Base-by-base conservation (phyloP, 2,888 invertebrate species). In the Calliphora vomitoria region DNA sequence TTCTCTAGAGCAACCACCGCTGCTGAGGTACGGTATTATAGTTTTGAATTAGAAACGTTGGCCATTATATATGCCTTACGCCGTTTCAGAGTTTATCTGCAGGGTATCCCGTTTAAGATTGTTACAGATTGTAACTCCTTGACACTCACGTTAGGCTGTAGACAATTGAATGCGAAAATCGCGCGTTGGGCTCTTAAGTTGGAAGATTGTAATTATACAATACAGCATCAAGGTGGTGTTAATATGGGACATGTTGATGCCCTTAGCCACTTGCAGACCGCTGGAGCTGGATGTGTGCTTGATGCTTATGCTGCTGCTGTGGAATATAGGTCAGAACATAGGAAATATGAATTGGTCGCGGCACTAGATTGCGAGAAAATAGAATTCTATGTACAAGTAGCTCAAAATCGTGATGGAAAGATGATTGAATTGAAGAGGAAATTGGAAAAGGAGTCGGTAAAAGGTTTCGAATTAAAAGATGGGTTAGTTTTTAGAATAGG, bases 301-400 rank as follows among this genome's bases (percentile, higher is more conserved):
- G n/a, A 35, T 35, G 18, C 15, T 25, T 31, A 85, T 71, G 81
- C 76, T 6, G n/a, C 18, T 71, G 18, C 18, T 71, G 35, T 62
- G 1, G 62, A 35, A 35, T 11, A 62, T 62, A 62, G 6, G 35
- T 5, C 15, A 62, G 6, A 62, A 15, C 15, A n/a, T 5, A 2
- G 15, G 10, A 62, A 35, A 35, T n/a, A 0, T 62, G 62, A 62
- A 35, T 35, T 62, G 15, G 6, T 62, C 20, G 55, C 25, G 10
- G 11, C 55, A 1, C 0, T 58, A 25, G 55, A 58, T 47, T 76
- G 3, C 66, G 82, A 35, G 15, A 82, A 41, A 66, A 18, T 64
- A 13, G 68, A 81, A 76, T 76, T 64, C 80, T 35, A 80, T 87
- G 11, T 41, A 82, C 44, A 76, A 81, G 68, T 78, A 74, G 60